phyloP scores from a whole-genome alignment of 2,113 vertebrate species.

The Syngnathus scovelli region DNA sequence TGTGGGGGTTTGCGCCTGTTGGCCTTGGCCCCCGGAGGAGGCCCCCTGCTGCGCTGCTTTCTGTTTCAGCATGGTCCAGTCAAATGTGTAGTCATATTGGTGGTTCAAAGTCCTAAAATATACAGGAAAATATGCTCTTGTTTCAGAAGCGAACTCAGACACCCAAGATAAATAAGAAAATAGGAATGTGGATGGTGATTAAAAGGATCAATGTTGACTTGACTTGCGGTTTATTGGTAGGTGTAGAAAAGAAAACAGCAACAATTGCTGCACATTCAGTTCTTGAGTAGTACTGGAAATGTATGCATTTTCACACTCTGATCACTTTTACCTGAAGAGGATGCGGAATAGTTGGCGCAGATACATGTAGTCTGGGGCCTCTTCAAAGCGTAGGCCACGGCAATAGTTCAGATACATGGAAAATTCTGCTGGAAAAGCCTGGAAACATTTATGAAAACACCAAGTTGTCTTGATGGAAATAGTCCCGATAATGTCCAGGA shows the following conservation, averaged over 20 bases:
- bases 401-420: slow-evolving; percentile 99
- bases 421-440: slow-evolving; percentile 99
- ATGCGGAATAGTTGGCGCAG: slow-evolving; percentile 99
- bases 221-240: too few relatives aligned
- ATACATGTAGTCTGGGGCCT: slow-evolving; percentile 99
- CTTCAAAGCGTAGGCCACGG: slow-evolving; percentile 96
- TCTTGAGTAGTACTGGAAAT: not conserved
- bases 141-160: not conserved
- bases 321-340: slow-evolving; percentile 87
- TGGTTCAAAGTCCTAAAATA: slow-evolving; percentile 92
- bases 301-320: too few relatives aligned
- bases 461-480: not conserved
- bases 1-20: slow-evolving; percentile 99
- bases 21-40: slow-evolving; percentile 97
- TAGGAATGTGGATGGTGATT: not conserved
- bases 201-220: not conserved
- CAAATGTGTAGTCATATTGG: slow-evolving; percentile 99
- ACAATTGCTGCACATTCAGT: not conserved
- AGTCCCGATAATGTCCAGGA: not conserved
- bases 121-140: slow-evolving; percentile 1
- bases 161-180: not conserved
- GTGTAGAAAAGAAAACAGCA: too few relatives aligned
- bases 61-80: slow-evolving; percentile 99
- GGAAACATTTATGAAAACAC: slow-evolving; percentile 8
- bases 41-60: slow-evolving; percentile 99